Conservation (phyloP, 2,888 invertebrate genomes). For the Serrognathus titanus region DNA sequence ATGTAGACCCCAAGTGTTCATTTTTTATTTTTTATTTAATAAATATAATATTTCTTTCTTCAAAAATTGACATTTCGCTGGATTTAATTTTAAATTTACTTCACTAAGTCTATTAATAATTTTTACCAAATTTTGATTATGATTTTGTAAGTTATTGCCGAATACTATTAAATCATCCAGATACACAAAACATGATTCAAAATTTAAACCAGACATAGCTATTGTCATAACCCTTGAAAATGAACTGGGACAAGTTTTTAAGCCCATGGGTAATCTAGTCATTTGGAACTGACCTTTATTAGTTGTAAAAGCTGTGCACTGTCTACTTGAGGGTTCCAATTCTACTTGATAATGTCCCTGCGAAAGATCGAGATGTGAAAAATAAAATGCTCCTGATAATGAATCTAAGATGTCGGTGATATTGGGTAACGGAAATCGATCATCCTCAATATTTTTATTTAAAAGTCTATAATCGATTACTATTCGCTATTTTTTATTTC, state of each 20-base stretch:
- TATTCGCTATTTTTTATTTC: constrained; percentile 12
- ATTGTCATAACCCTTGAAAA: constrained; percentile 30
- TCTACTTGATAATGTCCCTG: constrained; percentile 32
- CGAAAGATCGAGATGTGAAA: constrained; percentile 25
- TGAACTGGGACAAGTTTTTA: constrained; percentile 28
- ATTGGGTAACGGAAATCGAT: constrained; percentile 26
- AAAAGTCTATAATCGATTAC: constrained; percentile 18
- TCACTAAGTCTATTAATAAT: constrained; percentile 16
- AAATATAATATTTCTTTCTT: constrained; percentile 22
- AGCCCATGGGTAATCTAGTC: constrained; percentile 28
- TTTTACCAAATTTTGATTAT: constrained; percentile 25
- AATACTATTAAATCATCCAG: constrained; percentile 26
- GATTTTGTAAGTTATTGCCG: constrained; percentile 22
- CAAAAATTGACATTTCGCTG: constrained; percentile 24
- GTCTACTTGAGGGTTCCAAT: constrained; percentile 21
- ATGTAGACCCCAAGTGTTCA: too few species aligned
- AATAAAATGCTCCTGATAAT: constrained; percentile 28
- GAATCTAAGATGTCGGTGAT: constrained; percentile 32
- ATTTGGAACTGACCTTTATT: constrained; percentile 29
- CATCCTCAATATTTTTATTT: constrained; percentile 17
- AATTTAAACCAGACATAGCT: constrained; percentile 28
- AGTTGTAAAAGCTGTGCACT: constrained; percentile 29
- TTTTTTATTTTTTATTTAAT: too few species aligned
- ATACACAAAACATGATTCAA: constrained; percentile 24
- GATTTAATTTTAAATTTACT: constrained; percentile 27